Evolutionary conservation across 2,797 vertebrate species (phyloP).

Genomic region (Peromyscus melanophrys): DNA sequence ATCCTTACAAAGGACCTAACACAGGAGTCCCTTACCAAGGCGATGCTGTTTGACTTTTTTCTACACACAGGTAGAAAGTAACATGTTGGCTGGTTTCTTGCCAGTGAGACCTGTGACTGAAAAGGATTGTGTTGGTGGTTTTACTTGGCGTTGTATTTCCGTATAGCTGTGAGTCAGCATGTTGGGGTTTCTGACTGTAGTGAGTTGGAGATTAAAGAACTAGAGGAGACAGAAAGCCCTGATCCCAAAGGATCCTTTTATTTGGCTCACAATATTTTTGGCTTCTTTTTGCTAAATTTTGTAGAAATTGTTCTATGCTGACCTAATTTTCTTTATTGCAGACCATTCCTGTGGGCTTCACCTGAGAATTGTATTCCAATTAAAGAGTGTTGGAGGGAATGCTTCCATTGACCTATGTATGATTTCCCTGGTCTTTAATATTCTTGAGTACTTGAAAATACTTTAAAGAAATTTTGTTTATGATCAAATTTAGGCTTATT

Average conservation of each 20-base stretch:
- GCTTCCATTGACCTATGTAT: slow-evolving; percentile 48
- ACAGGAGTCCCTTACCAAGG: neutral
- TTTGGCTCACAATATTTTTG: slow-evolving; percentile 66
- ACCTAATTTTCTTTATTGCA: slow-evolving; percentile 78
- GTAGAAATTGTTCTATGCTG: slow-evolving; percentile 64
- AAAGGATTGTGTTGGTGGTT: slow-evolving; percentile 52
- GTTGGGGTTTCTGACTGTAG: slow-evolving; percentile 42
- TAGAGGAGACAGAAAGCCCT: slow-evolving; percentile 39
- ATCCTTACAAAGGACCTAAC: neutral
- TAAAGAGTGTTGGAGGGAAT: slow-evolving; percentile 69
- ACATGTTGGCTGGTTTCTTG: neutral
- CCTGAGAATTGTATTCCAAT: slow-evolving; percentile 64
- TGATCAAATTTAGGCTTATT: slow-evolving; percentile 57
- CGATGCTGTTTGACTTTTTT: neutral
- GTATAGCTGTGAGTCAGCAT: slow-evolving; percentile 30
- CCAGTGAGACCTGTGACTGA: neutral
- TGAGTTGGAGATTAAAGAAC: slow-evolving; percentile 57
- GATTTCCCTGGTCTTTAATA: slow-evolving; percentile 29
- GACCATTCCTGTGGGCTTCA: slow-evolving; percentile 69
- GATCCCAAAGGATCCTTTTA: slow-evolving; percentile 46
- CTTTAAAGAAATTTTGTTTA: slow-evolving; percentile 41
- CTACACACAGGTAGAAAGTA: neutral
- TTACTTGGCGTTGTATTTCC: slow-evolving; percentile 36
- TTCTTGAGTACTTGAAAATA: slow-evolving; percentile 67
- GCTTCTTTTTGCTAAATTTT: slow-evolving; percentile 64